Evolutionary conservation across 2,888 invertebrate species (phyloP).

Genomic region (Pedicia rivosa): DNA sequence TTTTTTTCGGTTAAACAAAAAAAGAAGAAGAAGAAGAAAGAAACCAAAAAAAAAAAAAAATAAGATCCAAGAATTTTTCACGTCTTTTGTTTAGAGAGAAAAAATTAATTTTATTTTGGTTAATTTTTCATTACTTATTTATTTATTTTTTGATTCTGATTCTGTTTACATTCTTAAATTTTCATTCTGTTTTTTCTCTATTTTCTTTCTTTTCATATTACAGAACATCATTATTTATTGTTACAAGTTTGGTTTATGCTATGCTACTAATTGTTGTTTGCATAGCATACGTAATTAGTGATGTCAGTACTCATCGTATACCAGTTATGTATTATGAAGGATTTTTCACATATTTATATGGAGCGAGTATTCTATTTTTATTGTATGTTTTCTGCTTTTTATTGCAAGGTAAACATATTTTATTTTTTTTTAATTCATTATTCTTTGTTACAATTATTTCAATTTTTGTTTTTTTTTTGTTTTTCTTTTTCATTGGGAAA

Average conservation of each 20-base stretch:
- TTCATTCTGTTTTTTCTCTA: slow-evolving; percentile 9
- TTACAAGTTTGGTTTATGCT: slow-evolving; percentile 92
- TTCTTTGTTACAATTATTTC: too few relatives aligned
- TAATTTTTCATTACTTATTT: not conserved
- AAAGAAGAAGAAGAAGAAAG: too few relatives aligned
- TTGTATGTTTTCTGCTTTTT: slow-evolving; percentile 90
- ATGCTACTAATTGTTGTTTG: slow-evolving; percentile 87
- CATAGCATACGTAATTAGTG: slow-evolving; percentile 86
- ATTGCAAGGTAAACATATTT: slow-evolving; percentile 46
- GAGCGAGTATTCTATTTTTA: slow-evolving; percentile 82
- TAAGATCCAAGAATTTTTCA: not conserved
- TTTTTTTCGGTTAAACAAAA: not conserved
- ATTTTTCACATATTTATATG: slow-evolving; percentile 88
- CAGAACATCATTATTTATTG: slow-evolving; percentile 89
- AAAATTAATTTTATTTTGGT: too few relatives aligned
- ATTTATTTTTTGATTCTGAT: not conserved
- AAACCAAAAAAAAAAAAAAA: not conserved
- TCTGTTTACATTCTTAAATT: not conserved
- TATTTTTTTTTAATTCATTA: slow-evolving; percentile 2
- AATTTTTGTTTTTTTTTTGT: too few relatives aligned
- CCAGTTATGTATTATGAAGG: slow-evolving; percentile 89
- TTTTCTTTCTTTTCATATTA: too few relatives aligned
- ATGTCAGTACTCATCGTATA: slow-evolving; percentile 83
- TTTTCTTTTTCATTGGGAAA: not conserved
- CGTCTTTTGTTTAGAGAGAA: too few relatives aligned